These are phyloP conservation scores for Halcyon chelicuti DNA, from an alignment of 2,797 vertebrate genomes.

Conservation along the genomic window DNA sequence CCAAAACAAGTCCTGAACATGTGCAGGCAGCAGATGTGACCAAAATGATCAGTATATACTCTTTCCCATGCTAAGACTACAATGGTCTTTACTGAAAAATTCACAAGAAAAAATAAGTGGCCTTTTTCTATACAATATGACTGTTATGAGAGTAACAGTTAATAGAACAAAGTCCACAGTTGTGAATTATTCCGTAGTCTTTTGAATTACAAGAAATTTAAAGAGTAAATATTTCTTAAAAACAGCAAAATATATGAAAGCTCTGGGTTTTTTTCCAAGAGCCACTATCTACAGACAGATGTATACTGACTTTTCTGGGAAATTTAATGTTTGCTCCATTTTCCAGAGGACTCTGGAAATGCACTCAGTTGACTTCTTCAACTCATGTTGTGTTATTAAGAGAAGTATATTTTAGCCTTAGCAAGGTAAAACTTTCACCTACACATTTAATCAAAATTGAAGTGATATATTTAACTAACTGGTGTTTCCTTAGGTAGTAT, in stretches of 20 bases:
- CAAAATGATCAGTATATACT: not conserved
- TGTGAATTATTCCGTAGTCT: not conserved
- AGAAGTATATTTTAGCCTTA: not conserved
- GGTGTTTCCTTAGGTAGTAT: not conserved
- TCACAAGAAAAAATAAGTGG: not conserved
- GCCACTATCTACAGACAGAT: not conserved
- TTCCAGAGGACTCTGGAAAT: not conserved
- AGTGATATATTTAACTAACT: not conserved
- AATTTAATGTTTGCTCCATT: not conserved
- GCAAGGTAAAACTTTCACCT: not conserved
- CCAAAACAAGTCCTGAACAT: not conserved
- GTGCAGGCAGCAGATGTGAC: slow-evolving; percentile 49
- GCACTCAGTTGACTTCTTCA: not conserved
- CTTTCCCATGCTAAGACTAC: not conserved
- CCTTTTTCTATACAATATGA: not conserved
- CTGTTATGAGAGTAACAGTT: not conserved
- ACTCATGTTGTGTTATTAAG: not conserved
- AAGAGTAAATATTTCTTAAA: not conserved
- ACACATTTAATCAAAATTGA: not conserved
- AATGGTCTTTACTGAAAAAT: not conserved
- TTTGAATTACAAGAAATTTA: not conserved
- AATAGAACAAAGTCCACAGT: not conserved
- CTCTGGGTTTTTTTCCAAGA: not conserved
- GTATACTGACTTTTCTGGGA: not conserved
- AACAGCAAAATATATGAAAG: not conserved